phyloP scores from a whole-genome alignment of 2,113 vertebrate genomes.

The Psophia crepitans region DNA sequence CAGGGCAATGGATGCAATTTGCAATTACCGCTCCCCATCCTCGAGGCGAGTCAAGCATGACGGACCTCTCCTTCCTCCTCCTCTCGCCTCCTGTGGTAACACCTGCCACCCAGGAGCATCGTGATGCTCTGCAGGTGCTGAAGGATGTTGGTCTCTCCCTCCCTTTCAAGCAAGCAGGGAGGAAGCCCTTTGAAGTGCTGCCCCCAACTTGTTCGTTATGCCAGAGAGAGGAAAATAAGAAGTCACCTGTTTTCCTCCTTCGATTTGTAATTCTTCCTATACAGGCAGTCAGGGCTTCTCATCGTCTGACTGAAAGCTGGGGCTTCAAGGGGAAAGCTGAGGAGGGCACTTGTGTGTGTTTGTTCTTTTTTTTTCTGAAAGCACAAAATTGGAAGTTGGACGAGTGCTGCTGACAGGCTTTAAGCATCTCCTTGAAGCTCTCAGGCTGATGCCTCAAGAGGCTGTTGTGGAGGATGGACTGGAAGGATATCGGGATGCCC shows the following conservation, averaged over 20 bases:
- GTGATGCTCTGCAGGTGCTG: not conserved
- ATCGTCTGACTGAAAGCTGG: not conserved
- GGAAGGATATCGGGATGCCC: not conserved
- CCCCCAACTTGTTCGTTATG: not conserved
- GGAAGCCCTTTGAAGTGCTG: not conserved
- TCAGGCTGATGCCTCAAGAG: not conserved
- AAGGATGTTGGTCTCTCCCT: not conserved
- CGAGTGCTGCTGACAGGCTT: not conserved
- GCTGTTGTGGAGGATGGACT: not conserved
- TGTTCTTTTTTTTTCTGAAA: not conserved
- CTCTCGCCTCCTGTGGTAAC: rapidly evolving
- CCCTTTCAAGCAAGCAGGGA: not conserved
- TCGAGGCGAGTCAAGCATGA: rapidly evolving
- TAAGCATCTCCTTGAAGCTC: not conserved
- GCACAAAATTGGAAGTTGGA: not conserved
- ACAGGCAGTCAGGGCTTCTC: not conserved
- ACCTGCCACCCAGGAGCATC: rapidly evolving
- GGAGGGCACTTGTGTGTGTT: not conserved
- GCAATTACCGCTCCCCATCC: not conserved
- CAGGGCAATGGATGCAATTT: rapidly evolving
- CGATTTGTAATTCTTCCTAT: not conserved
- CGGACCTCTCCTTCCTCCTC: not conserved
- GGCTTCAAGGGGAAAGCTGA: not conserved
- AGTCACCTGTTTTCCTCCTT: not conserved
- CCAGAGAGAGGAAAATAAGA: not conserved